A percentile compares a stretch with the other conserved stretches of the same genome.
These are phyloP conservation scores for Sarcophaga carnaria DNA, from an alignment of 2,888 invertebrate species.

Conservation along the genomic window DNA sequence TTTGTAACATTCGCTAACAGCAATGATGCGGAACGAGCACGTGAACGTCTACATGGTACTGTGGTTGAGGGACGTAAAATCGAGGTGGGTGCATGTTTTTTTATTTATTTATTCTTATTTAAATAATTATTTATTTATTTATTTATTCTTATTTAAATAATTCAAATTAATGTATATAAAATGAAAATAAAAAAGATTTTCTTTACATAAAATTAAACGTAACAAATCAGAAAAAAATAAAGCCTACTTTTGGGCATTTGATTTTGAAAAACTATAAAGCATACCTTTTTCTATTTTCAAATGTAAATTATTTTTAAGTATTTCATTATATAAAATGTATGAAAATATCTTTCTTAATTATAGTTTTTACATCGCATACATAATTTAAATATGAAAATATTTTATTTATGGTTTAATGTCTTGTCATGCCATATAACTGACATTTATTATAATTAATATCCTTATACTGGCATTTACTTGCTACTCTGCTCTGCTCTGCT, in stretches of 20 bases:
- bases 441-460: constrained; percentile 27
- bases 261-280: neutral
- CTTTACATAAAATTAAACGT: no score
- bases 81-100: constrained; percentile 97
- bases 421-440: neutral
- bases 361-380: neutral
- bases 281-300: neutral
- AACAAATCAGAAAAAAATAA: neutral
- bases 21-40: constrained; percentile 99
- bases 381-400: no score
- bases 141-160: neutral
- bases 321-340: constrained; percentile 28
- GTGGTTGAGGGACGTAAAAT: constrained; percentile 99
- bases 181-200: neutral
- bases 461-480: constrained; percentile 9
- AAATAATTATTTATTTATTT: neutral
- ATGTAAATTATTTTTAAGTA: neutral
- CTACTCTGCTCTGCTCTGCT: neutral
- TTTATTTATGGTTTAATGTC: no score
- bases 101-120: neutral
- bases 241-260: constrained; percentile 28
- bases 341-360: constrained; percentile 20
- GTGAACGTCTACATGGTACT: constrained; percentile 99
- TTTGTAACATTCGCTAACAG: constrained; percentile 99
- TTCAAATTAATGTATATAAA: neutral